phyloP scores from a whole-genome alignment of 2,113 vertebrate species.

The Cheirogaleus medius region DNA sequence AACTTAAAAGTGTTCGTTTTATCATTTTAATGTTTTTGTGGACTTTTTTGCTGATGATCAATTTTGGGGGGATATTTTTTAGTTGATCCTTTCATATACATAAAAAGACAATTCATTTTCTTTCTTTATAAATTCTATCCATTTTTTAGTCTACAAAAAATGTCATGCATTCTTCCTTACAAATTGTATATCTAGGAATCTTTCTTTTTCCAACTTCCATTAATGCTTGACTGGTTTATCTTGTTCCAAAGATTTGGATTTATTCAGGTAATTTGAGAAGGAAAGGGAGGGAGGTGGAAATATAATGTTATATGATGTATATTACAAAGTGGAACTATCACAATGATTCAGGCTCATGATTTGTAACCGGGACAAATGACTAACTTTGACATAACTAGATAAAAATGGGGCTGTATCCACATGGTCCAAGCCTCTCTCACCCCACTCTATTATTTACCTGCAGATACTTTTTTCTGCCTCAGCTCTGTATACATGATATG shows the following conservation, averaged over 20 bases:
- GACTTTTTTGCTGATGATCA: slow-evolving; percentile 53
- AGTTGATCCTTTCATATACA: slow-evolving; percentile 12
- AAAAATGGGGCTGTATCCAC: neutral
- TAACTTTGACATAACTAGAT: neutral
- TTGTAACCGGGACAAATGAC: neutral
- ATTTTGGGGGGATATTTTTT: neutral
- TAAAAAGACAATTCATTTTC: slow-evolving; percentile 72
- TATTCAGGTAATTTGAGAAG: neutral
- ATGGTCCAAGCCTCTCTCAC: neutral
- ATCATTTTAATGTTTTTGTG: slow-evolving; percentile 68
- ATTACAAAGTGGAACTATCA: neutral
- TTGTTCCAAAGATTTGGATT: neutral
- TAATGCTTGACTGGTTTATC: neutral
- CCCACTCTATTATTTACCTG: neutral
- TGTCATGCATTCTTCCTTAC: neutral
- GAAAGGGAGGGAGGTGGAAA: no score
- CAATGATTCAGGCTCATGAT: neutral
- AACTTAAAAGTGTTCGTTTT: slow-evolving; percentile 71
- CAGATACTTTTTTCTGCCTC: neutral
- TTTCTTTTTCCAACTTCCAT: slow-evolving; percentile 48
- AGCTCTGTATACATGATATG: neutral
- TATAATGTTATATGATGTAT: neutral
- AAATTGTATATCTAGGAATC: neutral
- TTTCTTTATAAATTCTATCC: slow-evolving; percentile 51
- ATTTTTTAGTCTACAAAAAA: slow-evolving; percentile 58